Conservation (phyloP, 1,140 invertebrate species). For the Hydropsyche tenuis region DNA sequence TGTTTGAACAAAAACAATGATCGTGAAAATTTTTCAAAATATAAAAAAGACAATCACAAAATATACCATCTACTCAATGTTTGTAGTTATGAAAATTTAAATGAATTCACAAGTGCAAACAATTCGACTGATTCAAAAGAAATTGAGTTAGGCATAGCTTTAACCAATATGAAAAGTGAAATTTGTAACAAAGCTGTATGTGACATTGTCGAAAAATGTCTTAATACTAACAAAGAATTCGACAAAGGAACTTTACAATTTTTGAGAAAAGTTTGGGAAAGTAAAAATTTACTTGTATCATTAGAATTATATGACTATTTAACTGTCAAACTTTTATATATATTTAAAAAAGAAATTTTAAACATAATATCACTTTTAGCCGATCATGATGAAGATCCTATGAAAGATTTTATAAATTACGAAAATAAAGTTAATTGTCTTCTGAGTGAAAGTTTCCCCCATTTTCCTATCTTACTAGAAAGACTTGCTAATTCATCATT, state of each 20-base stretch:
- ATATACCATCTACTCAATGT: not conserved
- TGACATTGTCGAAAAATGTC: constrained; percentile 22
- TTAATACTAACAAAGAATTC: not conserved
- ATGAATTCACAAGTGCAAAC: not conserved
- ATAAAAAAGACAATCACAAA: not conserved
- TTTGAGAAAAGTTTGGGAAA: constrained; percentile 26
- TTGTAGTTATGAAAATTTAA: not conserved
- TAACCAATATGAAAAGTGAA: constrained; percentile 14
- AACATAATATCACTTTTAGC: not conserved
- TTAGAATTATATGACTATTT: constrained; percentile 5
- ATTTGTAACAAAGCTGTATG: not conserved
- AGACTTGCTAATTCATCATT: constrained; percentile 1
- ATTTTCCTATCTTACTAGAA: constrained; percentile 12
- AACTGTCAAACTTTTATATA: not conserved
- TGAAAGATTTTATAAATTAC: not conserved
- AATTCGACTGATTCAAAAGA: not conserved
- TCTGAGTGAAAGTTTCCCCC: not conserved
- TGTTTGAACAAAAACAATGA: not conserved
- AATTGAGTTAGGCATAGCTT: constrained; percentile 18
- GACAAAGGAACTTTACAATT: constrained; percentile 3
- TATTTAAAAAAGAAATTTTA: constrained; percentile 19
- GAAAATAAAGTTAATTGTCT: not conserved
- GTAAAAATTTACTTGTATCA: not conserved
- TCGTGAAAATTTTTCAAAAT: not conserved
- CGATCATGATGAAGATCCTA: not conserved